Evolutionary conservation across 2,888 invertebrate species (phyloP), one percentile per base, ranked within the genome.

Genomic region (Tetanocera ferruginea): DNA sequence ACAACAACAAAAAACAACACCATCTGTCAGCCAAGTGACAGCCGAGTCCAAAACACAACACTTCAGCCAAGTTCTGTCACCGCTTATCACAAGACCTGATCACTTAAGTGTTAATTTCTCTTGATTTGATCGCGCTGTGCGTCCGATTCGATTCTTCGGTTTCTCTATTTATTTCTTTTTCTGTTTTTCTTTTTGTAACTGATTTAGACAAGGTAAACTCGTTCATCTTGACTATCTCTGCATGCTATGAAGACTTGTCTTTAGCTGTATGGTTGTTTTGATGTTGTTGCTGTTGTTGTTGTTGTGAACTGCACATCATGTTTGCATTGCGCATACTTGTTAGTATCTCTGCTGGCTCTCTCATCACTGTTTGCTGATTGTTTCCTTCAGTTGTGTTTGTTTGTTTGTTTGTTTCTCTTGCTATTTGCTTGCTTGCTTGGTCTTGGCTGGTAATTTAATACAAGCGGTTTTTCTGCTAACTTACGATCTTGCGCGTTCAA

Each of bases 161-260:
- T 34, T 31, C 19, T 19, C 23, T 19, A 66, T 28, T 17, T n/a
- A n/a, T n/a, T n/a, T n/a, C n/a, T n/a, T n/a, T n/a, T n/a, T n/a
- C n/a, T n/a, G n/a, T n/a, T n/a, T n/a, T n/a, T n/a, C n/a, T 70
- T 52, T 17, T 25, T 49, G 28, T 14, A 14, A 17, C 23, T 31
- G 11, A 25, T 1, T 28, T 28, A 23, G 49, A 23, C 64, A 64
- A 3, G 28, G 28, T 4, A 17, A 43, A n/a, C 17, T 62, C 28
- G 25, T 31, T 19, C 70, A 23, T 37, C 60, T 23, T 11, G 25
- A 28, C 19, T 43, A 62, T 43, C 60, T 73, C 60, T 43, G 11
- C 73, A 37, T 43, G 72, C 43, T 28, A 73, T 73, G 28, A 28
- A 57, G 72, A 28, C 37, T 49, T 67, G 52, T 31, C 51, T 70